These are phyloP conservation scores for Carposina sasakii DNA, from an alignment of 1,140 invertebrate genomes.

Conservation along the genomic window DNA sequence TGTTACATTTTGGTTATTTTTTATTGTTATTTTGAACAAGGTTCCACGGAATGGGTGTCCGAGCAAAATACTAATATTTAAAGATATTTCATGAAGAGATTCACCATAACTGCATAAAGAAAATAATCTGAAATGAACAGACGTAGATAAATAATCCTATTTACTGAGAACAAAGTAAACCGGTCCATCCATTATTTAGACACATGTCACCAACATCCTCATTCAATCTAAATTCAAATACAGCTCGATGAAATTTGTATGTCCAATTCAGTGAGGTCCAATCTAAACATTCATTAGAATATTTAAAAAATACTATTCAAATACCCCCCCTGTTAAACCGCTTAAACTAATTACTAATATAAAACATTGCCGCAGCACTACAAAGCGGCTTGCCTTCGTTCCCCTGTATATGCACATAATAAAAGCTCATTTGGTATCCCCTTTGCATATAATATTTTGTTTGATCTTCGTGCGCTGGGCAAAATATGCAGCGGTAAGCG, in stretches of 20 bases:
- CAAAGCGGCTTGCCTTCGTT: constrained; percentile 24
- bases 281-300: constrained; percentile 66
- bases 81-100: too few species aligned
- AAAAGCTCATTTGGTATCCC: constrained; percentile 37
- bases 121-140: too few species aligned
- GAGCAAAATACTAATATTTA: too few species aligned
- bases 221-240: constrained; percentile 63
- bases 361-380: constrained; percentile 39
- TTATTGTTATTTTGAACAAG: too few species aligned
- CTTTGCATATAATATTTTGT: constrained; percentile 51
- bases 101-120: too few species aligned
- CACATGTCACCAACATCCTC: constrained; percentile 53
- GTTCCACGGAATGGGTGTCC: too few species aligned
- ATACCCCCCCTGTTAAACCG: constrained; percentile 46
- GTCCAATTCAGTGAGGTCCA: too few species aligned
- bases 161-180: constrained; percentile 18
- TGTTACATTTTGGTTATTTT: too few species aligned
- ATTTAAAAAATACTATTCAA: constrained; percentile 50
- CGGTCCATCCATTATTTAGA: constrained; percentile 45
- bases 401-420: constrained; percentile 36
- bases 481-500: constrained; percentile 20
- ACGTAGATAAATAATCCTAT: too few species aligned
- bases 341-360: constrained; percentile 66
- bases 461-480: constrained; percentile 52
- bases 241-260: constrained; percentile 49